phyloP scores from a whole-genome alignment of 2,888 invertebrate genomes.

The Drosophila birchii region DNA sequence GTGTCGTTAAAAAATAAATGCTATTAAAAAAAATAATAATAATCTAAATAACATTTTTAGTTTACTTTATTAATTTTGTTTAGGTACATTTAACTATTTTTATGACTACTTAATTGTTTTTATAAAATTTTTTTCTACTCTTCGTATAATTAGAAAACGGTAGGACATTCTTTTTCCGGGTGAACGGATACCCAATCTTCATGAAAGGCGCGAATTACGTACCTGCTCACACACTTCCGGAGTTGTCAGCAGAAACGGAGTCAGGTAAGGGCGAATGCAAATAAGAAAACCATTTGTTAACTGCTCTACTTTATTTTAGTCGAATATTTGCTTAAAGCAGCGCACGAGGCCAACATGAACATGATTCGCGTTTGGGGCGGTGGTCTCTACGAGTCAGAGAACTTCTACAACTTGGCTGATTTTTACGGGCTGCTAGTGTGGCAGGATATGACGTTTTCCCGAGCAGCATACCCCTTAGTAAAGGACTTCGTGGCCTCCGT shows the following conservation, averaged over 20 bases:
- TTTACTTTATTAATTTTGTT: too few relatives aligned
- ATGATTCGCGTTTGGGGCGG: constrained; percentile 99
- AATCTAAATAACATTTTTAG: too few relatives aligned
- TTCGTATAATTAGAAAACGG: constrained; percentile 86
- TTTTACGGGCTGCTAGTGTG: constrained; percentile 95
- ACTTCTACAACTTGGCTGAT: constrained; percentile 95
- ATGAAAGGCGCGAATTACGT: constrained; percentile 98
- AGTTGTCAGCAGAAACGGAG: constrained; percentile 86
- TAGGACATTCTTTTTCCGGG: constrained; percentile 92
- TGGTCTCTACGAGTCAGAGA: constrained; percentile 95
- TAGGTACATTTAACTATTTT: too few relatives aligned
- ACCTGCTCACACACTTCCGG: constrained; percentile 93
- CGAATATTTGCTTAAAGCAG: constrained; percentile 88
- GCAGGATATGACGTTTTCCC: constrained; percentile 99
- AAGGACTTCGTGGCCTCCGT: constrained; percentile 90
- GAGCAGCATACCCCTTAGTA: constrained; percentile 94
- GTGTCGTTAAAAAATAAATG: too few relatives aligned
- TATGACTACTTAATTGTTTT: neutral
- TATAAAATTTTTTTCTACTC: neutral
- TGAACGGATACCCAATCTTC: constrained; percentile 94
- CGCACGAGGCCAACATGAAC: constrained; percentile 92
- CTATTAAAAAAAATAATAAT: too few relatives aligned
- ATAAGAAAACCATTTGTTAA: neutral
- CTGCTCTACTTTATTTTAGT: constrained; percentile 82
- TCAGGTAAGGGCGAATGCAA: constrained; percentile 33